phyloP scores from a whole-genome alignment of 2,113 vertebrate species.

The Collichthys lucidus region DNA sequence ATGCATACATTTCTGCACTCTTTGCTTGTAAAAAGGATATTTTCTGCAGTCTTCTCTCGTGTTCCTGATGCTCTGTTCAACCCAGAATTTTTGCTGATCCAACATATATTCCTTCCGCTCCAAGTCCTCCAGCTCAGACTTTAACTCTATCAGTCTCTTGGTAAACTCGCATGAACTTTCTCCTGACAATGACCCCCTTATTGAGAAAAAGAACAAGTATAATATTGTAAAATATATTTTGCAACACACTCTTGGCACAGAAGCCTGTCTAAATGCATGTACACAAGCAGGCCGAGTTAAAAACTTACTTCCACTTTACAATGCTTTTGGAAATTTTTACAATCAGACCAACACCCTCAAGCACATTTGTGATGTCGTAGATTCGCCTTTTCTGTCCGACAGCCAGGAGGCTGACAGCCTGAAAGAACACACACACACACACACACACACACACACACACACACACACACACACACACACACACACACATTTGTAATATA shows the following conservation, averaged over 20 bases:
- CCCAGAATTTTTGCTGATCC: constrained; percentile 93
- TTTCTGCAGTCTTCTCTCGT: constrained; percentile 90
- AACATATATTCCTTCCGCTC: constrained; percentile 89
- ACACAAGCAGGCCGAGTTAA: not conserved
- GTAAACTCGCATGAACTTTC: constrained; percentile 86
- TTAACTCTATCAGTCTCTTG: constrained; percentile 88
- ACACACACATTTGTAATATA: too few relatives aligned
- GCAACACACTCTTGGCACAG: not conserved
- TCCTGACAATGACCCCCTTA: constrained; percentile 88
- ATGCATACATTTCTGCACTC: not conserved
- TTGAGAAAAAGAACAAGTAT: constrained; percentile 9
- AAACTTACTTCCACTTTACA: constrained; percentile 96
- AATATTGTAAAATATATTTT: not conserved
- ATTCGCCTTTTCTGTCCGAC: constrained; percentile 93
- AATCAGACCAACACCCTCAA: constrained; percentile 94
- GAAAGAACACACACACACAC: constrained; percentile 14
- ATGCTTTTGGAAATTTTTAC: constrained; percentile 94
- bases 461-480: not conserved
- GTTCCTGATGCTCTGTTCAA: constrained; percentile 93
- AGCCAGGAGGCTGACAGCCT: constrained; percentile 91
- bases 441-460: not conserved
- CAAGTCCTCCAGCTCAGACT: constrained; percentile 91
- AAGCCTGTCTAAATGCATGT: not conserved
- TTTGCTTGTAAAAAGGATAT: constrained; percentile 88
- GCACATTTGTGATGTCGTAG: constrained; percentile 97